A percentile compares a stretch with the other conserved stretches of the same genome.
These are phyloP conservation scores for Chunga burmeisteri DNA, from an alignment of 2,113 vertebrate species.

Conservation along the genomic window DNA sequence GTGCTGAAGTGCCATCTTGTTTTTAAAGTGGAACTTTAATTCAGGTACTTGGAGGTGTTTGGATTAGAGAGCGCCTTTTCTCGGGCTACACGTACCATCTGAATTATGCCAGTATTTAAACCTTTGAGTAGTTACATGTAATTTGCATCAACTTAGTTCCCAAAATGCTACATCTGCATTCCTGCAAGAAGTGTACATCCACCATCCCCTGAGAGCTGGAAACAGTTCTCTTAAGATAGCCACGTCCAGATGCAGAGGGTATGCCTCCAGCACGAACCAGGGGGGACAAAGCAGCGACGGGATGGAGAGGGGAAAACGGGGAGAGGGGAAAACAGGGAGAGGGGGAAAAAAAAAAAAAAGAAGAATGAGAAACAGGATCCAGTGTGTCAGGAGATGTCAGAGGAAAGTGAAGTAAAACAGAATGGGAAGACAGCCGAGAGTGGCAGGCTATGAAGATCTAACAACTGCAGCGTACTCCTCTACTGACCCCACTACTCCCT, in stretches of 20 bases:
- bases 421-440: not conserved
- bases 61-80: not conserved
- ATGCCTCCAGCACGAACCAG: not conserved
- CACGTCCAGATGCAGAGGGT: not conserved
- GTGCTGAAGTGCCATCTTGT: not conserved
- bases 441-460: not conserved
- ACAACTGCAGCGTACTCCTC: not conserved
- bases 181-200: not conserved
- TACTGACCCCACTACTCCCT: too few species aligned
- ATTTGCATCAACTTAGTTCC: not conserved
- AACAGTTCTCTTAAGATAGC: not conserved
- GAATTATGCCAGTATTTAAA: not conserved
- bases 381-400: not conserved
- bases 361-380: not conserved
- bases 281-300: not conserved
- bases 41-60: not conserved
- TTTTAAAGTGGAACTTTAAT: not conserved
- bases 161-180: not conserved
- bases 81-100: not conserved
- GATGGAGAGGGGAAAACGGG: not conserved
- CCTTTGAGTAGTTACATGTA: not conserved
- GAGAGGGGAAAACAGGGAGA: too few species aligned
- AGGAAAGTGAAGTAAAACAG: not conserved
- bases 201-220: not conserved
- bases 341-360: not conserved